Percentiles rank a stretch among this genome's conserved stretches.
phyloP scores from a whole-genome alignment of 2,797 vertebrate species.

The Chrysocyon brachyurus region DNA sequence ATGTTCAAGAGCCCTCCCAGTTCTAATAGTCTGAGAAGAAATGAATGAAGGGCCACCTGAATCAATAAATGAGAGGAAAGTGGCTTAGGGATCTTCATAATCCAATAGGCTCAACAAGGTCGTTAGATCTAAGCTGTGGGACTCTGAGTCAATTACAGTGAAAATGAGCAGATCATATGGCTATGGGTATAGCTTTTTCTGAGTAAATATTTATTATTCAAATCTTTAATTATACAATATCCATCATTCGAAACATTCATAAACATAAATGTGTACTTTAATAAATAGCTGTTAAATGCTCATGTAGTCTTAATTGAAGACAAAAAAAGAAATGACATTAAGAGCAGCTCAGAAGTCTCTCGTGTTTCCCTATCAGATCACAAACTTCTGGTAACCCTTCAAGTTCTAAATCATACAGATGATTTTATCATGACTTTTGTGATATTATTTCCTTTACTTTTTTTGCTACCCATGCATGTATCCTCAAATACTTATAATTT shows the following conservation, averaged over 20 bases:
- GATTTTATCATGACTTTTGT: background rate
- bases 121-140: background rate
- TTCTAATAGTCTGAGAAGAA: slow-evolving; percentile 31
- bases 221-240: background rate
- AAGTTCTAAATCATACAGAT: background rate
- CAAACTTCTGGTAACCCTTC: background rate
- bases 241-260: background rate
- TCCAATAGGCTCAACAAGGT: background rate
- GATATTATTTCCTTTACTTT: background rate
- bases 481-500: background rate
- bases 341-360: background rate
- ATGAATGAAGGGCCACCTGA: background rate
- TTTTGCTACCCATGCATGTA: background rate
- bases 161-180: background rate
- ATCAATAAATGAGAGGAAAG: slow-evolving; percentile 4
- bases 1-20: background rate
- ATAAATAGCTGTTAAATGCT: background rate
- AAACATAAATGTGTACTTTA: background rate
- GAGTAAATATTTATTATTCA: background rate
- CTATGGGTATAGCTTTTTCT: background rate
- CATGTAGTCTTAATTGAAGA: background rate
- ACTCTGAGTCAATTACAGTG: background rate
- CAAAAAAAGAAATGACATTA: background rate
- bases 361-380: background rate
- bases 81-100: background rate